A percentile compares a stretch with the other conserved stretches of the same genome.
Conservation (phyloP, 2,797 vertebrate genomes). For the Harpagifer antarcticus region DNA sequence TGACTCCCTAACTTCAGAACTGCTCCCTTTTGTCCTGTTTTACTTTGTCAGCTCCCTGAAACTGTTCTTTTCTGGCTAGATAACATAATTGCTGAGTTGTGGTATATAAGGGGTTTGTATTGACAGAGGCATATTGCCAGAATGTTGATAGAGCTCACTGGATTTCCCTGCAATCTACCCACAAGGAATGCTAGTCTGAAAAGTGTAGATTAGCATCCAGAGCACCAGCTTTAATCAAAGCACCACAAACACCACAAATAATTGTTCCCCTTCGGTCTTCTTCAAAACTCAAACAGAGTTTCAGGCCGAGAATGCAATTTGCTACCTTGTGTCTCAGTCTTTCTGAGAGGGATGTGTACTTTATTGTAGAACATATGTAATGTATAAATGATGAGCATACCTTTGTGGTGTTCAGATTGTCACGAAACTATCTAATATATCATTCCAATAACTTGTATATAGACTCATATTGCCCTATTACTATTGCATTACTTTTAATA, state of each 20-base stretch:
- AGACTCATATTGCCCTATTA: too few relatives aligned
- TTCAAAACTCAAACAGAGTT: slow-evolving; percentile 2
- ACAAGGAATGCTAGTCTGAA: slow-evolving; percentile 47
- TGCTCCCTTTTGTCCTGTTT: slow-evolving; percentile 29
- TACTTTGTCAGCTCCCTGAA: slow-evolving; percentile 34
- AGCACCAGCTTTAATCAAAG: slow-evolving; percentile 13
- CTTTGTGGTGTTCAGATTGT: background rate
- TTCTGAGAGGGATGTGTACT: background rate
- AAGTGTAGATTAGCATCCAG: slow-evolving; percentile 31
- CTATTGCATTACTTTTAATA: too few relatives aligned
- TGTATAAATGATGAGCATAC: background rate
- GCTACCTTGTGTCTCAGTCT: background rate
- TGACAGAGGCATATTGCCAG: slow-evolving; percentile 63
- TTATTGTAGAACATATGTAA: background rate
- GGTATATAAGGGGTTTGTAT: slow-evolving; percentile 53
- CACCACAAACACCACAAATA: slow-evolving; percentile 6
- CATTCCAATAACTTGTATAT: too few relatives aligned
- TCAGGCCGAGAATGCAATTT: background rate
- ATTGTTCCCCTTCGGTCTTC: background rate
- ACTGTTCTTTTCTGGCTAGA: slow-evolving; percentile 33
- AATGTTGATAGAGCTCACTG: slow-evolving; percentile 45
- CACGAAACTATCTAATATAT: background rate
- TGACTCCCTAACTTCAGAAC: slow-evolving; percentile 23
- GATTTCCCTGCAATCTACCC: slow-evolving; percentile 36
- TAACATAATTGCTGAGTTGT: slow-evolving; percentile 35